Evolutionary conservation across 2,888 invertebrate genomes (phyloP).

Genomic region (Ectemnius continuus): DNA sequence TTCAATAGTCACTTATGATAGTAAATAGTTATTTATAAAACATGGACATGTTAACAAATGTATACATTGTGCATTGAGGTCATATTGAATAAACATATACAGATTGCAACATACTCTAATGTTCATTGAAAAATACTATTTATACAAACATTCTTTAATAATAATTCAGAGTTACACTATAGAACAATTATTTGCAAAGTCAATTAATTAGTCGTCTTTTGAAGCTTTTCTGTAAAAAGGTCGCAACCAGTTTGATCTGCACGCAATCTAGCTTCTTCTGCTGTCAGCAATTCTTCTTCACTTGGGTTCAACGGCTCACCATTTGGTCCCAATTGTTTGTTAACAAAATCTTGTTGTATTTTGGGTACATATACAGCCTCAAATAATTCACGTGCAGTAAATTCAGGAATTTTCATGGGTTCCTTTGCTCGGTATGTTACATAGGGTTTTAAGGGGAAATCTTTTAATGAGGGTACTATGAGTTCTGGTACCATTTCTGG

Average conservation of each 20-base stretch:
- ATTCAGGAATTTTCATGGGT: constrained; percentile 85
- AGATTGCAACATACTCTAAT: constrained; percentile 29
- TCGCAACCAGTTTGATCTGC: constrained; percentile 91
- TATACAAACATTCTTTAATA: constrained; percentile 17
- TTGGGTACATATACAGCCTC: constrained; percentile 89
- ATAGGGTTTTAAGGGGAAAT: constrained; percentile 93
- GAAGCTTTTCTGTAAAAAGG: constrained; percentile 80
- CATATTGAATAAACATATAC: constrained; percentile 65
- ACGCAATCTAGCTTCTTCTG: constrained; percentile 85
- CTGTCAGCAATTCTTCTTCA: constrained; percentile 84
- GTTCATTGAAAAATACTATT: constrained; percentile 12
- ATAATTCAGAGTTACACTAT: constrained; percentile 12
- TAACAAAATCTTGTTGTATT: constrained; percentile 86
- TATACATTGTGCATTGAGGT: constrained; percentile 59
- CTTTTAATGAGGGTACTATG: constrained; percentile 92
- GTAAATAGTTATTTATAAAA: constrained; percentile 61
- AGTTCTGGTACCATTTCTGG: constrained; percentile 95
- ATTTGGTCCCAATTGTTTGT: constrained; percentile 84
- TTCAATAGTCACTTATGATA: constrained; percentile 45
- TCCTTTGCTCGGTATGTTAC: constrained; percentile 92
- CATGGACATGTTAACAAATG: constrained; percentile 49
- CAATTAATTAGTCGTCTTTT: background rate
- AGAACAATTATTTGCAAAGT: background rate
- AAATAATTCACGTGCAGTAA: constrained; percentile 91
- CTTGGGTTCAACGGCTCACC: constrained; percentile 87